Conservation (phyloP, 2,113 vertebrate genomes). For the Erythrocercus mccallii region DNA sequence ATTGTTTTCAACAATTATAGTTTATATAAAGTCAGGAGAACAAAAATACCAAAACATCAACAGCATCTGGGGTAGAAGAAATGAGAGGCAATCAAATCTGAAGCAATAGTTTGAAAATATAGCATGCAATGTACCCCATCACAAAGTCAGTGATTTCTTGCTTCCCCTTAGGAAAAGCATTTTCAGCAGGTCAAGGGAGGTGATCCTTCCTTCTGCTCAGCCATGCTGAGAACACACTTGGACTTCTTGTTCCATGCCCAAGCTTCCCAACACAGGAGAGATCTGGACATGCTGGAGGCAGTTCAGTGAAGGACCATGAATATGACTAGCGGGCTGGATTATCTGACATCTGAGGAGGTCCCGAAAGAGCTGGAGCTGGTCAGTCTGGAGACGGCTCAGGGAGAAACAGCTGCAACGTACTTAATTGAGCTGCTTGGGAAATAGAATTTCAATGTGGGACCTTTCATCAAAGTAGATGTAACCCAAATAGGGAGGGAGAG, state of each 20-base stretch:
- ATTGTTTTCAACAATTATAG: background rate
- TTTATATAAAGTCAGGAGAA: background rate
- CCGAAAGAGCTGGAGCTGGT: background rate
- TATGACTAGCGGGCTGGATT: background rate
- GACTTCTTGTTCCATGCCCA: background rate
- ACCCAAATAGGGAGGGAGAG: background rate
- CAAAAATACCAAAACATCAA: rapidly evolving
- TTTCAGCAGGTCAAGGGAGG: background rate
- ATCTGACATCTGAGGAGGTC: background rate
- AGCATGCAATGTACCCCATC: background rate
- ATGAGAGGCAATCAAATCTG: background rate
- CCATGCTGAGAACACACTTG: background rate
- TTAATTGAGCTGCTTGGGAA: background rate
- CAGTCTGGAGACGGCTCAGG: background rate
- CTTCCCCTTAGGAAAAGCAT: background rate
- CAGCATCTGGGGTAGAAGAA: background rate
- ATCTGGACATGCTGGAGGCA: background rate
- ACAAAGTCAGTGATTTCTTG: background rate
- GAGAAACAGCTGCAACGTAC: background rate
- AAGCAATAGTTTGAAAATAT: background rate
- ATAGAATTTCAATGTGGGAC: background rate
- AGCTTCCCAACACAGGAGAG: background rate
- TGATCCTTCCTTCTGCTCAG: background rate
- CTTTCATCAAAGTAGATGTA: background rate
- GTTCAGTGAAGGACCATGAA: background rate